Base-by-base conservation (phyloP, 2,888 invertebrate species). In the Drosophila mayaguana region DNA sequence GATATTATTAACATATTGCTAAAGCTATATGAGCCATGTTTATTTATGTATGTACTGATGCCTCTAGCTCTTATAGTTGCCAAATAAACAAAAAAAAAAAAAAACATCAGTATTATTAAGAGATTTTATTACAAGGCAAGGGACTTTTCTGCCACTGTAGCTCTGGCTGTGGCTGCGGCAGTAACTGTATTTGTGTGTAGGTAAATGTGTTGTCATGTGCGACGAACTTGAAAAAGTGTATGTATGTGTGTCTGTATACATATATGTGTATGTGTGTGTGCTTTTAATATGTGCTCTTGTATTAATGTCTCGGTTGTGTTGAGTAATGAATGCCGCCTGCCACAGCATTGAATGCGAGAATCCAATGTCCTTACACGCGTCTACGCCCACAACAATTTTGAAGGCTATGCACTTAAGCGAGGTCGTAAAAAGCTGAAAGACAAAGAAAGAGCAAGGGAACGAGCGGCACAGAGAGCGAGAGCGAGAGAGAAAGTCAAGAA, bases 331-430 rank as follows among this genome's bases (percentile, higher is more conserved):
- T 78, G 78, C 78, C 75, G 80, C 80, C 64, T 64, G 75, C 64
- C 59, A 69, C 64, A 79, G 80, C 83, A 82, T 76, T 80, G 83
- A 83, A 76, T 69, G 56, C 73, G 77, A 85, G 83, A 71, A 71
- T 73, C 79, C 70, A 81, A 83, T 87, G 83, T 83, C 82, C 87
- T 73, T 81, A 81, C 67, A 76, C 51, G 54, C 57, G 57, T 64
- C 63, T 63, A 64, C 75, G 54, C 63, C 54, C 57, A 66, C 55
- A 64, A 48, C 38, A 42, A 63, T 72, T 80, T 76, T 86, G 87
- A 88, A 83, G 89, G 83, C 81, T 86, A 66, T 86, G 83, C 83
- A 83, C 83, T 86, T 86, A 72, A 72, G 70, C 83, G 89, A 83
- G 89, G 89, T 88, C 88, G 78, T 80, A 83, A 72, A 72, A 83